Conservation (phyloP, 53 echinoderm and acorn worm genomes). For the Paracentrotus lividus region DNA sequence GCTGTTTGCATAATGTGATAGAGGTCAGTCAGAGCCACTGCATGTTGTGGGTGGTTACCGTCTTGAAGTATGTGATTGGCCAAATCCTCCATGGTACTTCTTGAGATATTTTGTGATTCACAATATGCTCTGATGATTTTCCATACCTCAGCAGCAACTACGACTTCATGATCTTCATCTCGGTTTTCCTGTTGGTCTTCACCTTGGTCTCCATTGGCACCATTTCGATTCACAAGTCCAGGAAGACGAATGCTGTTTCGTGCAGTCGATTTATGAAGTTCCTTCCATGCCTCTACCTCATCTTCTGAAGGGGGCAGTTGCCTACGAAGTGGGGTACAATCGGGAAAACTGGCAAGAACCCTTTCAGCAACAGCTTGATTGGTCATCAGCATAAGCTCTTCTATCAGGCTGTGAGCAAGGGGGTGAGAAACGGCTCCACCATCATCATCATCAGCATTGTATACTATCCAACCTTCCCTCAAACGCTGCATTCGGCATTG, state of each 20-base stretch:
- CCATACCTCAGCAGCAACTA: constrained; percentile 27
- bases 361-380: constrained; percentile 78
- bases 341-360: constrained; percentile 74
- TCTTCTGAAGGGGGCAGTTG: constrained; percentile 80
- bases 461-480: constrained; percentile 74
- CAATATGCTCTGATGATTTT: neutral
- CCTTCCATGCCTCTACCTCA: constrained; percentile 74
- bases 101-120: constrained; percentile 22
- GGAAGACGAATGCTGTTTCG: constrained; percentile 74
- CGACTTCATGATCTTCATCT: neutral
- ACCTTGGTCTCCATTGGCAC: constrained; percentile 3
- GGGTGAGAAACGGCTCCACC: constrained; percentile 83
- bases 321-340: constrained; percentile 77
- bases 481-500: constrained; percentile 76
- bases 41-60: constrained; percentile 83
- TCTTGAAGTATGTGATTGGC: constrained; percentile 77
- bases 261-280: constrained; percentile 62
- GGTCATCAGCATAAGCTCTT: constrained; percentile 84
- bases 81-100: constrained; percentile 75
- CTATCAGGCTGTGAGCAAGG: constrained; percentile 78
- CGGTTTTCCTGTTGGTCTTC: constrained; percentile 1
- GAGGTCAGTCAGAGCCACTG: constrained; percentile 74
- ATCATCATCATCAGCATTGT: constrained; percentile 67
- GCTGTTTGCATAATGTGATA: constrained; percentile 77
- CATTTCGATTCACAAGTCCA: neutral